Evolutionary conservation across 2,797 vertebrate genomes (phyloP), one percentile per base, ranked within the genome.

Genomic region (Simalia tracyae): DNA sequence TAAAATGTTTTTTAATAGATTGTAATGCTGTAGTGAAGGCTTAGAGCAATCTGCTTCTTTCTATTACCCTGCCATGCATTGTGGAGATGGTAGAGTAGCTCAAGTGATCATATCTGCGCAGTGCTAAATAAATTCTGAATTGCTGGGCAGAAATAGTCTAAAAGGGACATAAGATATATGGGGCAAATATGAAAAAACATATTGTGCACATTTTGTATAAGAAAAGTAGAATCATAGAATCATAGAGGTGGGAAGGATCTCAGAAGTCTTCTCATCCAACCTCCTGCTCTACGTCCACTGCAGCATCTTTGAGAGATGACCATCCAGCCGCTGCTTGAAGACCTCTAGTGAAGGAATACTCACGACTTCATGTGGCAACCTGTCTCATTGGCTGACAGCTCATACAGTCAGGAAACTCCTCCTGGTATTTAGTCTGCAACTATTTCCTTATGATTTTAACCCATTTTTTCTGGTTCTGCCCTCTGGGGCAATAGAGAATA

Each of bases 1-100:
- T 86, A 92, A 72, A 92, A 76, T 26, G n/a, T 87, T 89, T 76
- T 28, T 86, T 92, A 86, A 89, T 92, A 85, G 61, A 60, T 60
- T 60, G 61, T 91, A 84, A 89, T 17, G 7, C 76, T 57, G 60
- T 86, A 89, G 86, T 36, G 84, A 61, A 86, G 91, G 54, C 8
- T n/a, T 36, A 8, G 7, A 54, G 63, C 6, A 42, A 31, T 89
- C 42, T 90, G 36, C 89, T 89, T 76, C 57, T 90, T 63, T 14
- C 88, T 61, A n/a, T 90, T 86, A 61, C 59, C 19, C 61, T 72
- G 36, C 28, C 31, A 76, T 59, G 36, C 24, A 7, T 76, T 86
- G 57, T 86, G 57, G 81, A 72, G 84, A 86, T 76, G 26, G 59
- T 5, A 84, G 19, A 88, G 31, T 36, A 56, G 24, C 24, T 42